Conservation (phyloP, 2,888 invertebrate species). For the Andrena flavipes region DNA sequence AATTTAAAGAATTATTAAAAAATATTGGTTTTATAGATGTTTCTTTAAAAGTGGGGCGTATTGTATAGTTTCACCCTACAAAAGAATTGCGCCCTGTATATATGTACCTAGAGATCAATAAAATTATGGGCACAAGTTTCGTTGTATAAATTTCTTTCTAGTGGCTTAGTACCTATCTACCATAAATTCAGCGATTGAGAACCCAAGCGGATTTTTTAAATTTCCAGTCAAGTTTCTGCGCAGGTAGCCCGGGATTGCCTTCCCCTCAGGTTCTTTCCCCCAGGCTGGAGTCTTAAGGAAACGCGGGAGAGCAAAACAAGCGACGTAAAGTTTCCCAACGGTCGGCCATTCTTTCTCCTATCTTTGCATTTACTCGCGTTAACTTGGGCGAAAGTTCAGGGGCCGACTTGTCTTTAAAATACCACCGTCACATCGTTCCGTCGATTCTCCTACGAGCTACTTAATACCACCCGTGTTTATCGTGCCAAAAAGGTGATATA, state of each 20-base stretch:
- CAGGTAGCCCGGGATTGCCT: conserved; percentile 30
- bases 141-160: neutral
- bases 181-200: conserved; percentile 20
- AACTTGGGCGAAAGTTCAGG: conserved; percentile 43
- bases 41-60: too few relatives aligned
- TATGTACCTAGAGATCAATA: too few relatives aligned
- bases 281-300: conserved; percentile 41
- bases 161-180: neutral
- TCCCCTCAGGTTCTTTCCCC: conserved; percentile 15
- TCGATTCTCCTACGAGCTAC: conserved; percentile 14
- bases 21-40: too few relatives aligned
- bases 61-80: too few relatives aligned
- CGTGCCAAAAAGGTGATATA: neutral
- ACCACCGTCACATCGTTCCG: conserved; percentile 19
- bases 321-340: conserved; percentile 53
- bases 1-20: too few relatives aligned
- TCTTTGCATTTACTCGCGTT: conserved; percentile 50
- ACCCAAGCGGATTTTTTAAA: conserved; percentile 39
- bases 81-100: too few relatives aligned
- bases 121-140: neutral
- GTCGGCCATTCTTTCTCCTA: conserved; percentile 51
- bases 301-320: conserved; percentile 56
- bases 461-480: conserved; percentile 12
- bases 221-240: conserved; percentile 52
- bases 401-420: conserved; percentile 37